phyloP scores from a whole-genome alignment of 2,888 invertebrate species.

The Gari tellinella region DNA sequence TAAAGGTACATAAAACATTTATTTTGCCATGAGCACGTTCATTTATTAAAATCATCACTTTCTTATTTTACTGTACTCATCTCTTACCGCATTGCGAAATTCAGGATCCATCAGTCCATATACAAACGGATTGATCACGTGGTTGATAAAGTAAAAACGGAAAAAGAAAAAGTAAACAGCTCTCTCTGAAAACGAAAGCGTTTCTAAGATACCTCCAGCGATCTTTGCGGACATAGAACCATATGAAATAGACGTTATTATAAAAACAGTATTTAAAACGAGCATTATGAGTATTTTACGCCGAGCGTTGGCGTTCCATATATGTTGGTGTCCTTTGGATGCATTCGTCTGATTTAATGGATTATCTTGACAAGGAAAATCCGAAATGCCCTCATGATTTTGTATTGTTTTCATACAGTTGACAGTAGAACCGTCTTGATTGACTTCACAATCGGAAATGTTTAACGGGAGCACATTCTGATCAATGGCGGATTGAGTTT shows the following conservation, averaged over 20 bases:
- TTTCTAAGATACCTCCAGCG: conserved; percentile 12
- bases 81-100: conserved; percentile 33
- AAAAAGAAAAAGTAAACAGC: conserved; percentile 46
- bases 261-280: conserved; percentile 26
- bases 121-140: conserved; percentile 47
- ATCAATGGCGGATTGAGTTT: no score
- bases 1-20: no score
- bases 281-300: conserved; percentile 31
- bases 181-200: conserved; percentile 2
- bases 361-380: no score
- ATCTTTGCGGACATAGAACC: conserved; percentile 22
- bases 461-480: no score
- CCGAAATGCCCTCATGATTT: no score
- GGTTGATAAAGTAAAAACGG: conserved; percentile 54
- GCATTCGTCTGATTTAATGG: no score
- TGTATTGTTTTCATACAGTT: no score
- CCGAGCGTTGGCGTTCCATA: conserved; percentile 4
- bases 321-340: no score
- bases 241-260: conserved; percentile 28
- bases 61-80: neutral
- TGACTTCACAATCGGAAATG: no score
- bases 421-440: no score
- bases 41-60: no score
- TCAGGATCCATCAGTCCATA: conserved; percentile 51
- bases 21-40: no score